Percentiles rank a stretch among this genome's conserved stretches.
Conservation (phyloP, 2,797 vertebrate genomes). For the Momotus momota region DNA sequence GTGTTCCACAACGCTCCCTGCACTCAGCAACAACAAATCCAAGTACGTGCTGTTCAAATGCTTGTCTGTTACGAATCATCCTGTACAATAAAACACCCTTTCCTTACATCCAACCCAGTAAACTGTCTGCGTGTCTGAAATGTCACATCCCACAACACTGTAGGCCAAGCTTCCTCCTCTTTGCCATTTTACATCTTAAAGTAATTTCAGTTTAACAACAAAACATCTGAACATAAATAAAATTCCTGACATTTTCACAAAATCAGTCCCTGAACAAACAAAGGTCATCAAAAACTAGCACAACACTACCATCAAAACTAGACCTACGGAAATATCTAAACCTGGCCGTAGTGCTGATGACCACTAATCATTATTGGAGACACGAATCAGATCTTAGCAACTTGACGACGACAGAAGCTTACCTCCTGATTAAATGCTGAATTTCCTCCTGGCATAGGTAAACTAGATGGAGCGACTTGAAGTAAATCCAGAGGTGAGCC, state of each 20-base stretch:
- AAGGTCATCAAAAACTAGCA: neutral
- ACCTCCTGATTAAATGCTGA: constrained; percentile 83
- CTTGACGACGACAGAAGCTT: neutral
- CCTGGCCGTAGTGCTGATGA: neutral
- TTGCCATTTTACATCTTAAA: neutral
- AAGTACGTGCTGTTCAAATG: neutral
- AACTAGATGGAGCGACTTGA: constrained; percentile 80
- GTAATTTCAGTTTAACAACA: neutral
- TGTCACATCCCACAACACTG: neutral
- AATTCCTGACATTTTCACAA: neutral
- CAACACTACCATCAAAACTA: neutral
- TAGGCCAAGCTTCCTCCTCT: neutral
- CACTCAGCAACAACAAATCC: neutral
- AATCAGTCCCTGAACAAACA: neutral
- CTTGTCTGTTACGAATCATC: neutral
- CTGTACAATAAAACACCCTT: neutral
- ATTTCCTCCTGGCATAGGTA: constrained; percentile 82
- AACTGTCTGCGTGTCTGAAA: neutral
- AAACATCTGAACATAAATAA: neutral
- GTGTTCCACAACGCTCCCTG: neutral
- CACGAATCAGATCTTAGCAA: neutral
- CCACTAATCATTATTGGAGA: neutral
- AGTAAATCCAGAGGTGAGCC: constrained; percentile 83
- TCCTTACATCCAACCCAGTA: neutral
- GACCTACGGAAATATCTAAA: neutral